These are phyloP conservation scores for Isurus oxyrinchus DNA, from an alignment of 2,113 vertebrate species.

Conservation along the genomic window DNA sequence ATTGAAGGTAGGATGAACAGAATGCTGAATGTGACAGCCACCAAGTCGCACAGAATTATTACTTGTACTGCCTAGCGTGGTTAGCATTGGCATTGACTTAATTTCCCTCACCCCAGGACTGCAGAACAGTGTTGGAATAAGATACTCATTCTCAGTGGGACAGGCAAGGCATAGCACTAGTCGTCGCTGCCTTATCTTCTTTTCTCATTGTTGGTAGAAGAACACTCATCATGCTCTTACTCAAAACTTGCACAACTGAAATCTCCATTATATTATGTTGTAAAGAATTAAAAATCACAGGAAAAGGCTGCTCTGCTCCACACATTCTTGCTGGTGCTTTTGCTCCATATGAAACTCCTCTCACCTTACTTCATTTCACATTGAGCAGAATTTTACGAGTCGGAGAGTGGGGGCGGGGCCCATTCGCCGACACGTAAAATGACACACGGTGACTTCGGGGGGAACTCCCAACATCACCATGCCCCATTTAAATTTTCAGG, in stretches of 20 bases:
- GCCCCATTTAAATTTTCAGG: too few species aligned
- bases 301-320: not conserved
- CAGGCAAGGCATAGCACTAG: not conserved
- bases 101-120: not conserved
- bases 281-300: not conserved
- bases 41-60: not conserved
- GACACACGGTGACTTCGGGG: too few species aligned
- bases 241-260: not conserved
- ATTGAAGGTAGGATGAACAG: not conserved
- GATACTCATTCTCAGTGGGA: not conserved
- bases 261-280: not conserved
- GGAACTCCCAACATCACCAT: too few species aligned
- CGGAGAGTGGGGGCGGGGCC: too few species aligned
- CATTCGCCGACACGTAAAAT: too few species aligned
- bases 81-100: not conserved
- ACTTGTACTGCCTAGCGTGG: not conserved
- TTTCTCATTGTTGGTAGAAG: not conserved
- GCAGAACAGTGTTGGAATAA: not conserved
- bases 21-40: not conserved
- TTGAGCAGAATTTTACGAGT: too few species aligned
- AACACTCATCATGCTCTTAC: not conserved
- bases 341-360: not conserved
- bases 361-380: not conserved
- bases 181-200: not conserved
- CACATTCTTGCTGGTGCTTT: not conserved